Evolutionary conservation across 1,140 invertebrate species (phyloP), one percentile per base, ranked within the genome.

Genomic region (Heliconius hermathena): DNA sequence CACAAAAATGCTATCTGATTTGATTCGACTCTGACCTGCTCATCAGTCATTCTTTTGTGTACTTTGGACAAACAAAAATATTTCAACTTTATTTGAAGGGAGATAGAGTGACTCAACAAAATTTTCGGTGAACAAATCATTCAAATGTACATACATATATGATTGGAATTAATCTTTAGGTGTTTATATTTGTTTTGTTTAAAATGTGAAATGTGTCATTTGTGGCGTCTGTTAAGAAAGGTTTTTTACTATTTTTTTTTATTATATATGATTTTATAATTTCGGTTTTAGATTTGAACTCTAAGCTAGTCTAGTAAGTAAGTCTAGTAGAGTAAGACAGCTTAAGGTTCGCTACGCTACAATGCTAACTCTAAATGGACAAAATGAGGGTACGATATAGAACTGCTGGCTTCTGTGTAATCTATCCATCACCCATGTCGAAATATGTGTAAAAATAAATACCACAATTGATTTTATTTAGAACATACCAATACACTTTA

Each of bases 1-100:
- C 82, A 86, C 80, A 86, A 83, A 90, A 89, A 90, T 88, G 87
- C 85, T 92, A 90, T 91, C 90, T 89, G 88, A 92, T 92, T 88
- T 88, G 87, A 90, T 90, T 82, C 87, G 87, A 89, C 87, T 84
- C 83, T 86, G 84, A 83, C 83, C 83, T 81, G 83, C 85, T 72
- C 85, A 91, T 92, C 89, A 91, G 85, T 89, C 87, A 90, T 84
- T 83, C 88, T 88, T 89, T 90, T 93, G 88, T 91, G 81, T 78
- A 85, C 83, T 87, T 86, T 87, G 86, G 84, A 80, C 79, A 89
- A 85, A 83, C 81, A 83, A 82, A 86, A 89, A 84, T 85, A 82
- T 82, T 79, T 60, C 52, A 81, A 74, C 79, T 81, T 78, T 57
- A 82, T 84, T 84, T 85, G 41, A 85, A 85, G 75, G 83, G 80